Evolutionary conservation across 2,113 vertebrate species (phyloP), one percentile per base, ranked within the genome.

Genomic region (Salvelinus namaycush): DNA sequence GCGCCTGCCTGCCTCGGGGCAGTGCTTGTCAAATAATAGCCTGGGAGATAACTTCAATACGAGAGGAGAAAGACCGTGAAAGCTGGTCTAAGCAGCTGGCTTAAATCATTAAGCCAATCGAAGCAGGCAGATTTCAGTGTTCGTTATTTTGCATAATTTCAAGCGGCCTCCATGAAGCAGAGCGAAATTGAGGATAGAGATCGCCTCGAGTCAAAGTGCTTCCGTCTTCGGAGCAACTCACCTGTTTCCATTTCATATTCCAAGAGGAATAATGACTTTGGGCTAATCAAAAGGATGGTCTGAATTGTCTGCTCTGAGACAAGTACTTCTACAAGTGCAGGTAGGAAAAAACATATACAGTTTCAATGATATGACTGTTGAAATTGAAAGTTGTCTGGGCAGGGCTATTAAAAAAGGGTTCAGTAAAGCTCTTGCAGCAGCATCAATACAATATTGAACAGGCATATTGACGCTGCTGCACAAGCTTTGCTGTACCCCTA

Each of bases 131-230:
- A 48, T 68, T 57, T 34, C 81, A n/a, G 68, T 0, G 74, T 76
- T 12, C n/a, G 54, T 73, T 74, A 68, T 81, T 82, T 51, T 75
- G 70, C 51, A 54, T 18, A 81, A 80, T 82, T 82, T 51, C 66
- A 26, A 5, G 44, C 24, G 0, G 74, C 75, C 57, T 70, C 75
- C 39, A 0, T 72, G 44, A 59, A 70, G 75, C 79, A 77, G 75
- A 81, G 72, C 62, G 59, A 67, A 34, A 59, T 31, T 16, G 49
- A 14, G 44, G 67, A 54, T 39, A 54, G 5, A 72, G 22, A 48
- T 39, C 18, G 34, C 59, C 73, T 59, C 31, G 60, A 49, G 79
- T 79, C 26, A 14, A 75, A 49, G 68, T 76, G 75, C 72, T 70
- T 77, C 79, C 27, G 67, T 70, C 68, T 60, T 68, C 83, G 5